Base-by-base conservation (phyloP, 2,888 invertebrate species). In the Hirtodrosophila trivittata region DNA sequence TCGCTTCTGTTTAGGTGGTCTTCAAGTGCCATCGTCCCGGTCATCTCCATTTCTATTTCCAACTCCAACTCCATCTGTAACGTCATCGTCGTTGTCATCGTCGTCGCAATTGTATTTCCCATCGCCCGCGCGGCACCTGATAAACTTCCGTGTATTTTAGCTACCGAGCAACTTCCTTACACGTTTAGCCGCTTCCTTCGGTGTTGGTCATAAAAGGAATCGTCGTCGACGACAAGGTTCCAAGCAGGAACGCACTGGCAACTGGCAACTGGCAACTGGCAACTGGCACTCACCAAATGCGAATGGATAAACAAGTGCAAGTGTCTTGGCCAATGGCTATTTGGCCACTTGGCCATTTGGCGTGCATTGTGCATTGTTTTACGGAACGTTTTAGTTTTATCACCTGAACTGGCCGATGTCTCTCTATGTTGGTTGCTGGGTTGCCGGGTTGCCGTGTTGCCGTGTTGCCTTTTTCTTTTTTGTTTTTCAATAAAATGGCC, bases 401-500 rank as follows among this genome's bases (percentile, higher is more conserved):
- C 69, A 58, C 69, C 55, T 58, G 64, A 26, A 46, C 12, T 12
- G 30, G 10, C 52, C 32, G 45, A 8, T 42, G 42, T 14, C 49
- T 38, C 21, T 37, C 37, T 16, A 13, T 33, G 51, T 13, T 33
- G 43, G 35, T 9, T 32, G 13, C 2, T 39, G 43, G 33, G 21
- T 54, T 39, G 32, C 43, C 43, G 51, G 60, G 59, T 59, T 64
- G 47, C 7, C 41, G 50, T 39, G 46, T 33, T 62, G 39, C 38
- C 32, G 28, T 16, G 9, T 38, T n/a, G 9, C 5, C 14, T n/a
- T 46, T 7, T 18, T 18, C 10, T 12, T 13, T 35, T 54, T 42
- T 45, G 45, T 37, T 77, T 70, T 68, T 74, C 82, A 74, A 80
- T 77, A 75, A 82, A 68, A 59, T 54, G 50, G 39, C 73, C 73